Conservation (phyloP, 1,140 invertebrate species). For the Diabrotica virgifera region DNA sequence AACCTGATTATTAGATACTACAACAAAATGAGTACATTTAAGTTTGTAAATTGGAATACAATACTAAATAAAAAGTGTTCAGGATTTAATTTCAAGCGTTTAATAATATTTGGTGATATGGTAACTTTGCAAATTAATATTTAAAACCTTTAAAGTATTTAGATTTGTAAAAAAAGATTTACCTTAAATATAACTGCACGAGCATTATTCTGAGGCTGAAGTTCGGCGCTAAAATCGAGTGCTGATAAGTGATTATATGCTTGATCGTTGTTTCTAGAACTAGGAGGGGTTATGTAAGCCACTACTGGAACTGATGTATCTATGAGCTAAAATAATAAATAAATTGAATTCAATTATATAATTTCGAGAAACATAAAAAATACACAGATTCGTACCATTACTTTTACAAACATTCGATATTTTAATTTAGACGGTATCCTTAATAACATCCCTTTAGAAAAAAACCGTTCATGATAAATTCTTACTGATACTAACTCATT, state of each 20-base stretch:
- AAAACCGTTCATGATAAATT: too few relatives aligned
- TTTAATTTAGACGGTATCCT: too few relatives aligned
- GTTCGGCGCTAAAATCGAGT: constrained; percentile 63
- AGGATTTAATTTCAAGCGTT: neutral
- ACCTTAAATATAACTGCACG: constrained; percentile 76
- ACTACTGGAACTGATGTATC: constrained; percentile 81
- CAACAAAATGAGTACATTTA: constrained; percentile 40
- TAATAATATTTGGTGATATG: constrained; percentile 12
- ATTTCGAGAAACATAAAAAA: too few relatives aligned
- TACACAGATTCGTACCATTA: too few relatives aligned
- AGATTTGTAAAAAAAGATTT: constrained; percentile 13
- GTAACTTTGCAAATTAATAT: too few relatives aligned
- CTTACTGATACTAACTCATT: too few relatives aligned
- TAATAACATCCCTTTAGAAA: too few relatives aligned
- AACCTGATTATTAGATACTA: constrained; percentile 78
- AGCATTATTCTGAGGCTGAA: constrained; percentile 63
- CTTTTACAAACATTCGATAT: too few relatives aligned
- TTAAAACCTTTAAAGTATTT: too few relatives aligned
- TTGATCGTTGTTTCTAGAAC: constrained; percentile 39
- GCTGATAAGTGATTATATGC: constrained; percentile 53
- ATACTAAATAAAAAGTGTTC: too few relatives aligned
- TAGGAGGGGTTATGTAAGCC: constrained; percentile 63
- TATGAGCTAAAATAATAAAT: constrained; percentile 59
- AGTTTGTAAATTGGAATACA: too few relatives aligned
- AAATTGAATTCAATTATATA: too few relatives aligned